Conservation (phyloP, 1,140 invertebrate species). For the Drosophila lini region DNA sequence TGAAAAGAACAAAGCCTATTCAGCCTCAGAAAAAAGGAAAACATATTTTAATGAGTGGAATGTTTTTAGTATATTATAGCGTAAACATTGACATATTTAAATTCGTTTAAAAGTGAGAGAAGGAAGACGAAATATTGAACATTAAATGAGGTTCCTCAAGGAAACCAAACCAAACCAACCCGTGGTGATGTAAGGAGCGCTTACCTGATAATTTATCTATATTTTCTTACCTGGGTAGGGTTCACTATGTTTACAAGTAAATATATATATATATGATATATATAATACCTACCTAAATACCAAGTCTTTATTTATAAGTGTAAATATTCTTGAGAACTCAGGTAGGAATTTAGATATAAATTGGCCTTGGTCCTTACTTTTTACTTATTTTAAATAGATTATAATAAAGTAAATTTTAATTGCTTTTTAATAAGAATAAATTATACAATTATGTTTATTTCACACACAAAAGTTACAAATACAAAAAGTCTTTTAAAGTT, state of each 20-base stretch:
- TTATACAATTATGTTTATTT: not conserved
- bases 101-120: not conserved
- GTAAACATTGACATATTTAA: conserved; percentile 8
- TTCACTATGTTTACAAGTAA: not conserved
- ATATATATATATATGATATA: not conserved
- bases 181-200: not conserved
- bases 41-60: not conserved
- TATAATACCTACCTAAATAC: not conserved
- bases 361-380: not conserved
- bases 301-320: not conserved
- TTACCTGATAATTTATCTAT: not conserved
- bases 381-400: not conserved
- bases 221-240: not conserved
- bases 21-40: not conserved
- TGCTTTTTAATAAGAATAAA: not conserved
- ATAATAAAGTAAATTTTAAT: not conserved
- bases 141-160: not conserved
- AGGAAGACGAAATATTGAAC: not conserved
- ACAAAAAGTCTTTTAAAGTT: not conserved
- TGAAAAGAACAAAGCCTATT: conserved; percentile 6
- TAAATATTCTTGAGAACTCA: not conserved
- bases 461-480: not conserved
- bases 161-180: not conserved
- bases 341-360: not conserved
- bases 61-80: not conserved